Percentiles rank a stretch among this genome's conserved stretches.
Evolutionary conservation across 1,140 invertebrate genomes (phyloP).

Genomic region (Drosophila ogumai): DNA sequence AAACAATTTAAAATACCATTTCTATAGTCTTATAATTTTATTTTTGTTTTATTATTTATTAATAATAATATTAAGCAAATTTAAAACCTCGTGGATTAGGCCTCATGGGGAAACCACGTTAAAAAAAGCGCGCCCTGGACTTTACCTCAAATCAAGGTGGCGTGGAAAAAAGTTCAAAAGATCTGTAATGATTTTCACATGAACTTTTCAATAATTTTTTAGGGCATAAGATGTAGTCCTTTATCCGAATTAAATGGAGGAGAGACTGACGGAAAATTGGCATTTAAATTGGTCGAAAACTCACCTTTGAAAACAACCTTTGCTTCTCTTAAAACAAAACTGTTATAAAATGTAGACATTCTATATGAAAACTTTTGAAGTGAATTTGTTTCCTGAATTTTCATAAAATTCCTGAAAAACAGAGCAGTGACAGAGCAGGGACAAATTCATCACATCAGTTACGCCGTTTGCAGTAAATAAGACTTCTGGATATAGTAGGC

Average conservation of each 20-base stretch:
- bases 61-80: neutral
- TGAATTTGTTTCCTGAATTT: too few relatives aligned
- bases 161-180: slow-evolving; percentile 6
- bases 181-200: too few relatives aligned
- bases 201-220: neutral
- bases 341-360: too few relatives aligned
- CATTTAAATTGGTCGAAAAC: neutral
- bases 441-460: too few relatives aligned
- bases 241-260: neutral
- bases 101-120: slow-evolving; percentile 6
- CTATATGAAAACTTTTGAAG: too few relatives aligned
- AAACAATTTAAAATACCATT: neutral
- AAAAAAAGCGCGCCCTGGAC: slow-evolving; percentile 6
- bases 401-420: too few relatives aligned
- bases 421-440: too few relatives aligned
- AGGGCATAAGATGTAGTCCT: neutral
- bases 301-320: neutral
- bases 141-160: slow-evolving; percentile 7
- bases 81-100: neutral
- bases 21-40: neutral
- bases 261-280: neutral
- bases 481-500: too few relatives aligned
- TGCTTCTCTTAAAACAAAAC: neutral
- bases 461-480: too few relatives aligned
- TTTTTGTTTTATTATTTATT: too few relatives aligned